phyloP scores from a whole-genome alignment of 2,888 invertebrate genomes.

The Andrena minutula region DNA sequence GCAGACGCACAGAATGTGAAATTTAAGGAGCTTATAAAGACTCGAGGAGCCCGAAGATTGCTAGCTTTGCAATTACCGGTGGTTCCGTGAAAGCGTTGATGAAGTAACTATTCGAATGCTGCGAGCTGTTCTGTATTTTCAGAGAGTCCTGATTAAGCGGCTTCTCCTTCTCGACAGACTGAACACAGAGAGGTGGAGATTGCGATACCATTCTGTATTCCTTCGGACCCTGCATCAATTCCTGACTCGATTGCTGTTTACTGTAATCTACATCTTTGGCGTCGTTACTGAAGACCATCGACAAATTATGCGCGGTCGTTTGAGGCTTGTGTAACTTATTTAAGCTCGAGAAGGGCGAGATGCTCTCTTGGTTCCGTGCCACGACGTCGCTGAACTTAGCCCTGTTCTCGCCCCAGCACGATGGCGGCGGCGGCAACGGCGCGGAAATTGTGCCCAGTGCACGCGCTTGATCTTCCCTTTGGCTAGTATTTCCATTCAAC shows the following conservation, averaged over 20 bases:
- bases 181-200: slow-evolving; percentile 45
- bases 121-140: slow-evolving; percentile 65
- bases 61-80: slow-evolving; percentile 67
- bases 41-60: background rate
- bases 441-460: slow-evolving; percentile 65
- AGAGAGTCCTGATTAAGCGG: slow-evolving; percentile 57
- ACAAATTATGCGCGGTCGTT: slow-evolving; percentile 54
- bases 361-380: slow-evolving; percentile 85
- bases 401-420: slow-evolving; percentile 86
- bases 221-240: slow-evolving; percentile 53
- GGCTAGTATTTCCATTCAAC: slow-evolving; percentile 71
- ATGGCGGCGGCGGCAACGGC: slow-evolving; percentile 82
- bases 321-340: slow-evolving; percentile 66
- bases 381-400: slow-evolving; percentile 88
- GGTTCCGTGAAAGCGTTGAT: slow-evolving; percentile 79
- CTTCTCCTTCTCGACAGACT: slow-evolving; percentile 66
- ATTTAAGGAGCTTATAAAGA: background rate
- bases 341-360: slow-evolving; percentile 59
- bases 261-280: slow-evolving; percentile 64
- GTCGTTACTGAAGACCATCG: slow-evolving; percentile 59
- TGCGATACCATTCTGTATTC: slow-evolving; percentile 59
- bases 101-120: slow-evolving; percentile 80
- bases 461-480: slow-evolving; percentile 66
- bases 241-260: slow-evolving; percentile 58
- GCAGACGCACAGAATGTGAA: slow-evolving; percentile 11